Conservation (phyloP, 2,113 vertebrate species). For the Strix aluco region DNA sequence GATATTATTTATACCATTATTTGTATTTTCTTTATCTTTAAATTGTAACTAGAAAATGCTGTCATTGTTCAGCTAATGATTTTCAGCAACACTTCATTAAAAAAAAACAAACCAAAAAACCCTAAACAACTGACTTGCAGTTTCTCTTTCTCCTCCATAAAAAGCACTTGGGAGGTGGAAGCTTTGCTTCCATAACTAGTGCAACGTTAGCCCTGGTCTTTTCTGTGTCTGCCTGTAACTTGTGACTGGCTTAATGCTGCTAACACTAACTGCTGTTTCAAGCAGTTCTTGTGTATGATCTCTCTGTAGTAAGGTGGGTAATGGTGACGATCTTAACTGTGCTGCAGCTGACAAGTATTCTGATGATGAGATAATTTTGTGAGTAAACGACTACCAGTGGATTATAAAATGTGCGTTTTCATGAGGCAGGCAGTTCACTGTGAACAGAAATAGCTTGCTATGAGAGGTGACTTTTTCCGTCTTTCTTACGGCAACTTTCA, state of each 20-base stretch:
- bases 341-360: not conserved
- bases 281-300: not conserved
- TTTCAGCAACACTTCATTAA: not conserved
- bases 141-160: not conserved
- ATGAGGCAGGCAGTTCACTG: not conserved
- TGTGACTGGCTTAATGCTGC: not conserved
- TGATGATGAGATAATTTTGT: not conserved
- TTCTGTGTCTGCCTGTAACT: not conserved
- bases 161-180: not conserved
- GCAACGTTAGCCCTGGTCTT: not conserved
- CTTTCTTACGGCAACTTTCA: not conserved
- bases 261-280: not conserved
- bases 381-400: not conserved
- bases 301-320: not conserved
- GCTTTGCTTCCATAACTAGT: not conserved
- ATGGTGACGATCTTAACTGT: not conserved
- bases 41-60: not conserved
- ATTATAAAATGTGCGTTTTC: not conserved
- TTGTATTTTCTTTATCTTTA: slow-evolving; percentile 50
- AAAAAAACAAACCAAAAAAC: not conserved
- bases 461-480: not conserved
- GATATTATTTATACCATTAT: slow-evolving; percentile 33
- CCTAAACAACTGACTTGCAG: not conserved
- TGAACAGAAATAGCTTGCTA: not conserved
- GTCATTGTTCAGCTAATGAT: not conserved